Evolutionary conservation across 2,113 vertebrate species (phyloP).

Genomic region (Corythornis madagascariensis): DNA sequence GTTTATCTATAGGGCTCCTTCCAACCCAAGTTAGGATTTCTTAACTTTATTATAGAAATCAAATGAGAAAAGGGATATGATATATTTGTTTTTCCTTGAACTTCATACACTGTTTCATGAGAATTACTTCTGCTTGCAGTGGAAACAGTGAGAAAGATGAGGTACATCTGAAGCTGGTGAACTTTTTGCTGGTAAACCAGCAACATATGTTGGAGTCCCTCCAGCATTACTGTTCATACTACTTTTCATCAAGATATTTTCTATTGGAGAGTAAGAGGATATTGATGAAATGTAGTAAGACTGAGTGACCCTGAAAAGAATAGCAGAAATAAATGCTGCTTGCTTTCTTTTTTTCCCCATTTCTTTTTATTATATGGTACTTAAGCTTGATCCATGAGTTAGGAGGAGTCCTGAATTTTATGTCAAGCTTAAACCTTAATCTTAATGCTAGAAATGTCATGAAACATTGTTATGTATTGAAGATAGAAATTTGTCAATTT

Average conservation of each 20-base stretch:
- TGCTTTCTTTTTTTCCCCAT: not conserved
- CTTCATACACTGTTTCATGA: not conserved
- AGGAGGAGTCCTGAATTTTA: not conserved
- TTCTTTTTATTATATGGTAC: not conserved
- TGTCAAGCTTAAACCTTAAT: not conserved
- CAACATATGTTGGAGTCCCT: not conserved
- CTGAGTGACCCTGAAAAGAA: not conserved
- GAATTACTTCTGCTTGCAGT: not conserved
- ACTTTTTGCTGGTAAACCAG: not conserved
- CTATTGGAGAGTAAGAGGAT: not conserved
- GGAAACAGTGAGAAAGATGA: not conserved
- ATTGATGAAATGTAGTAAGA: not conserved
- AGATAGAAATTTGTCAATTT: not conserved
- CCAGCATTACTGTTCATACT: not conserved
- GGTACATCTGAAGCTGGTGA: not conserved
- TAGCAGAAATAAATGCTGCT: not conserved
- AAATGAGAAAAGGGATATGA: not conserved
- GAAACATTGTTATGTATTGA: not conserved
- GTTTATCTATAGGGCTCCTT: not conserved
- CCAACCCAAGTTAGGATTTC: not conserved
- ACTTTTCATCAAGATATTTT: not conserved
- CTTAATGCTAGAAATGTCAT: not conserved
- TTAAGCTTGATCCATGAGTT: not conserved
- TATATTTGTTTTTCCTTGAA: not conserved
- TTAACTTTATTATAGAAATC: not conserved